Base-by-base conservation (phyloP, 1,140 invertebrate species). In the Penaeus vannamei region DNA sequence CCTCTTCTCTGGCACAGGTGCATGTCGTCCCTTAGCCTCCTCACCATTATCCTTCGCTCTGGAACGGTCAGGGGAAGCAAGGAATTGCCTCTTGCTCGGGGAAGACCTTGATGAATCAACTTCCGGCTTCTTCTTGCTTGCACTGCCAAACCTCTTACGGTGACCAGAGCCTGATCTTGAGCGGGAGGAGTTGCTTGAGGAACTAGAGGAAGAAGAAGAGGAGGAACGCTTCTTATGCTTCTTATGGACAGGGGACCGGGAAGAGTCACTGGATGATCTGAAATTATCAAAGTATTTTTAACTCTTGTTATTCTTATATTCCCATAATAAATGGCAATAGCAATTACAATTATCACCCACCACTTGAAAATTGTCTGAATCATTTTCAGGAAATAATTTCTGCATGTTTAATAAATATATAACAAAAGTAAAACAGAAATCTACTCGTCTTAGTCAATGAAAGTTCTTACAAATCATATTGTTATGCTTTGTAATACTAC, bases 221-320 rank as follows among this genome's bases (percentile, higher is more conserved):
- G 72, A 87, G 29, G 36, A 62, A 20, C 22, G n/a, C 53, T 85
- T 85, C 10, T 77, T 85, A n/a, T 76, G 66, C 36, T 87, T 87
- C 59, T 80, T 87, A 61, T 60, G 77, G 8, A 79, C 46, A 26
- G 85, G 85, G n/a, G 85, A 82, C 61, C 79, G 64, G n/a, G 85
- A 87, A 66, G 85, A 80, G 23, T 87, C 85, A 53, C 61, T 81
- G n/a, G 62, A 81, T 26, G 77, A 69, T 20, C 85, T 82, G 42
- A 46, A 86, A 29, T 8, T 22, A 80, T 14, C 20, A 60, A 23
- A 29, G 53, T 2, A 0, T 53, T 53, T 12, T 53, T 53, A 14
- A 53, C 8, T 53, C 12, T 53, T 46, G 42, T 46, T 46, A 10
- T 46, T 10, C 42, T 46, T 46, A 10, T 46, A 46, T 46, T 46